Conservation (phyloP, 2,797 vertebrate genomes). For the Gallinago solitaria region DNA sequence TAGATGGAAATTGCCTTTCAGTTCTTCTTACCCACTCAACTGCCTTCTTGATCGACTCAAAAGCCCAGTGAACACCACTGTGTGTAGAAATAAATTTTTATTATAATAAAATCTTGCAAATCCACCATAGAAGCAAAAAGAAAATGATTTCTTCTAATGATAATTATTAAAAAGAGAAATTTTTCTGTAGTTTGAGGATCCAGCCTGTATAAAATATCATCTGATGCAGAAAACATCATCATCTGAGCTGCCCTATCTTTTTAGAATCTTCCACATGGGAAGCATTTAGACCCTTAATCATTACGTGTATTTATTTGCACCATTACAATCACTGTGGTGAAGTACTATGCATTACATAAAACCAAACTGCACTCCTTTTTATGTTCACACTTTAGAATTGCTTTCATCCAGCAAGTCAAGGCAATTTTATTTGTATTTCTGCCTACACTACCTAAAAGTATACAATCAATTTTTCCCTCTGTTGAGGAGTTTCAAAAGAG, state of each 20-base stretch:
- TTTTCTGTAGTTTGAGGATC: not conserved
- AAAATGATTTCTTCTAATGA: not conserved
- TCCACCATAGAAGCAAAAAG: not conserved
- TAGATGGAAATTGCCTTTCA: slow-evolving; percentile 81
- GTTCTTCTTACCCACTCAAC: slow-evolving; percentile 80
- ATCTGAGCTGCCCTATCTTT: not conserved
- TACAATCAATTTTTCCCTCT: not conserved
- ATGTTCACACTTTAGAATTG: not conserved
- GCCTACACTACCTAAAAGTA: not conserved
- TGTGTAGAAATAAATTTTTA: not conserved
- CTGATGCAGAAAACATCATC: not conserved
- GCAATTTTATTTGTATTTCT: not conserved
- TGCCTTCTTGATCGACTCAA: slow-evolving; percentile 74
- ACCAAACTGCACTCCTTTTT: not conserved
- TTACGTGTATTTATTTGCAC: not conserved
- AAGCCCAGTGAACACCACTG: slow-evolving; percentile 34
- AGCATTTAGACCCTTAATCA: not conserved
- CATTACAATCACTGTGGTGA: not conserved
- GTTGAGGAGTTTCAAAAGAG: not conserved
- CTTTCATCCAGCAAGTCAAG: not conserved
- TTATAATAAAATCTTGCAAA: not conserved
- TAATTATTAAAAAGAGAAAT: not conserved
- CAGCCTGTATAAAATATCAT: not conserved
- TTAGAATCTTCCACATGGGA: not conserved
- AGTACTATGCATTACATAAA: not conserved